These are phyloP conservation scores for Philereme vetulata DNA, from an alignment of 2,888 invertebrate species.

Conservation along the genomic window DNA sequence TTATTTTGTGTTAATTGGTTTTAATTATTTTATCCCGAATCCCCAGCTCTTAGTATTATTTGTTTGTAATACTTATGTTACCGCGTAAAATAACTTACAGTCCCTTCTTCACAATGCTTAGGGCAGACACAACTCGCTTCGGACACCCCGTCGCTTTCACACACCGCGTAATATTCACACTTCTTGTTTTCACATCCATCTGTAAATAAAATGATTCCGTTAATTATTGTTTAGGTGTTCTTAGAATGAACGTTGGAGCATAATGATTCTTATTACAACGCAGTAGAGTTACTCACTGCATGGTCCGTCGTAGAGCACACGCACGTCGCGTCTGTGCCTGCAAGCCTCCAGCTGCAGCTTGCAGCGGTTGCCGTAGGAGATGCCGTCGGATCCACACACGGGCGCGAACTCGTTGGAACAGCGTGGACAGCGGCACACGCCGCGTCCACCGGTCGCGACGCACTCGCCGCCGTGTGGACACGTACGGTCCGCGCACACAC, in stretches of 20 bases:
- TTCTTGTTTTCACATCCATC: slow-evolving; percentile 92
- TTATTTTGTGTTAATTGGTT: too few species aligned
- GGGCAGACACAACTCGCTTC: slow-evolving; percentile 86
- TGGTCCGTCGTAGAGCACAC: slow-evolving; percentile 90
- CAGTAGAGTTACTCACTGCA: slow-evolving; percentile 88
- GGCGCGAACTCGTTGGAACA: slow-evolving; percentile 94
- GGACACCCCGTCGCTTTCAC: slow-evolving; percentile 86
- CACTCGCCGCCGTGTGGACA: slow-evolving; percentile 91
- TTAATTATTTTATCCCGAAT: too few species aligned
- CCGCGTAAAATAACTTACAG: slow-evolving; percentile 55
- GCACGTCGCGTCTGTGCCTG: slow-evolving; percentile 88
- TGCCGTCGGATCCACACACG: slow-evolving; percentile 92
- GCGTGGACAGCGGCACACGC: slow-evolving; percentile 92
- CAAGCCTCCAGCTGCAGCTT: slow-evolving; percentile 92
- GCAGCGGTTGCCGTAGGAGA: slow-evolving; percentile 93
- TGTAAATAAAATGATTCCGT: slow-evolving; percentile 51
- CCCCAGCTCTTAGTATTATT: too few species aligned
- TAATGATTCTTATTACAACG: neutral
- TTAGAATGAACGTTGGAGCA: neutral
- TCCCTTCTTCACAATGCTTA: slow-evolving; percentile 82
- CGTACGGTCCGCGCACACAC: slow-evolving; percentile 86
- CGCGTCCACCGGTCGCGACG: slow-evolving; percentile 87
- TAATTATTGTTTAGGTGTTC: neutral
- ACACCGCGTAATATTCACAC: slow-evolving; percentile 91
- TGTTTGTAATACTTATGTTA: too few species aligned